Base-by-base conservation (phyloP, 2,888 invertebrate genomes). In the Aphodius sticticus region DNA sequence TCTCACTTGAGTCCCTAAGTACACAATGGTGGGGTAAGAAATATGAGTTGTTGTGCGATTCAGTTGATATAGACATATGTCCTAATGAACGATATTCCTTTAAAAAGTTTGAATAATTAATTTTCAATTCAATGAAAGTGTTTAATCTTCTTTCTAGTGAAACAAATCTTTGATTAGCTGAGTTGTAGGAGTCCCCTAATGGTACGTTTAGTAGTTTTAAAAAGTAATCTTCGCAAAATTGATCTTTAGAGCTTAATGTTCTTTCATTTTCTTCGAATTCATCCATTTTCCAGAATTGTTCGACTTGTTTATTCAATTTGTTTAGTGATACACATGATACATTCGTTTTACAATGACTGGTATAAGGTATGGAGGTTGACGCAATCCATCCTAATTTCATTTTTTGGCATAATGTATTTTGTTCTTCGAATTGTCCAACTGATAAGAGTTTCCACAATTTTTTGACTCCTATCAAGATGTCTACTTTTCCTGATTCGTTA, bases 21-120 rank as follows among this genome's bases (percentile, higher is more conserved):
- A 76, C 69, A 15, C 76, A 53, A 26, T 76, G 76, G 69, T 76
- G 76, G n/a, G 76, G 76, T 16, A 76, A 69, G 76, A 37, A 76
- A 53, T 76, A 76, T 37, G 38, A 26, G 15, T 76, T 53, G 3
- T 69, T 15, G 7, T 16, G 16, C 7, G 36, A 16, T n/a, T 77
- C 37, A 15, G 14, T n/a, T 4, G 69, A 69, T 69, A 16, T 38
- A 16, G 53, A 16, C 76, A 76, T 76, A 14, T 76, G 76, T n/a
- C 76, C 76, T 76, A 76, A 69, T 15, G 6, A 14, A 14, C 16
- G 35, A 36, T 72, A 72, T 72, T 72, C 72, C 14, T 26, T 72
- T 72, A 72, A 72, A 72, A 72, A 72, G 36, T 72, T 36, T 14
- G 72, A 35, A 16, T 72, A 72, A 35, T 35, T 35, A n/a, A 35